phyloP scores from a whole-genome alignment of 2,888 invertebrate species.

The Saturnia japonica region DNA sequence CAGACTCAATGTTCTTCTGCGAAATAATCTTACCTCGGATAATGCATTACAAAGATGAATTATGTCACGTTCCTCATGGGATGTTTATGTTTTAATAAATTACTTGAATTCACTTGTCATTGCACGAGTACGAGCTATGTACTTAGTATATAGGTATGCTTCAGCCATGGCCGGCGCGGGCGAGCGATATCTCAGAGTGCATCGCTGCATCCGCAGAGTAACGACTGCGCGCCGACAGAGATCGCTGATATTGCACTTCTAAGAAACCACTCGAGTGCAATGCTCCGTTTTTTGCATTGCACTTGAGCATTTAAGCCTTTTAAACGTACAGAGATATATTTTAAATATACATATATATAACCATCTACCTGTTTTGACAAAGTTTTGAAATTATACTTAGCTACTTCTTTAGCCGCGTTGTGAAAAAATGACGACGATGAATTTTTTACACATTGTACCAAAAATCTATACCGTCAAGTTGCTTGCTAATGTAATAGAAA shows the following conservation, averaged over 20 bases:
- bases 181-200: constrained; percentile 59
- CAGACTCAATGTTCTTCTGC: neutral
- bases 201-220: constrained; percentile 66
- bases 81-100: constrained; percentile 8
- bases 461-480: too few species aligned
- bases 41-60: neutral
- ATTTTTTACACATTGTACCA: too few species aligned
- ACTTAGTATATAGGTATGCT: constrained; percentile 13
- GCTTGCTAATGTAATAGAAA: too few species aligned
- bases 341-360: neutral
- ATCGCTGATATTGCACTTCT: constrained; percentile 73
- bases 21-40: neutral
- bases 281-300: constrained; percentile 46
- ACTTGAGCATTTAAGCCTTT: constrained; percentile 10
- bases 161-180: too few species aligned
- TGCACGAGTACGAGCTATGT: neutral
- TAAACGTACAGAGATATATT: neutral
- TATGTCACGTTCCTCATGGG: neutral
- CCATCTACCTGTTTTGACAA: too few species aligned
- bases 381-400: too few species aligned
- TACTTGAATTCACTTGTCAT: neutral
- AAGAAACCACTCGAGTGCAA: constrained; percentile 55
- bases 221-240: constrained; percentile 56
- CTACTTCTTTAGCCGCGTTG: too few species aligned
- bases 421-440: too few species aligned